Percentiles rank a stretch among this genome's conserved stretches.
phyloP scores from a whole-genome alignment of 2,797 vertebrate genomes.

The Trachurus trachurus region DNA sequence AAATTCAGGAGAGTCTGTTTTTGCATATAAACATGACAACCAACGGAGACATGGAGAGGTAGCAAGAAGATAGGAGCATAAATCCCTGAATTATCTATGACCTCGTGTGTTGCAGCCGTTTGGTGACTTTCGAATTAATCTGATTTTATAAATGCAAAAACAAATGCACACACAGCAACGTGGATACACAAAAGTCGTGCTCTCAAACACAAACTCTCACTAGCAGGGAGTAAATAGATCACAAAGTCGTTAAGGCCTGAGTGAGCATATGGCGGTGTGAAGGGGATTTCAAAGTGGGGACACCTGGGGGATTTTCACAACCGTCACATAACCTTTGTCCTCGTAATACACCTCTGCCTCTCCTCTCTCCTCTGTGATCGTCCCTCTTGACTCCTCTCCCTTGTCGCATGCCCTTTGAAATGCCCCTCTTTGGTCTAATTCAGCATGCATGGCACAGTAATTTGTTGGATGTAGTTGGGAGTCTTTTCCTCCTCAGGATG shows the following conservation, averaged over 20 bases:
- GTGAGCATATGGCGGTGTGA: constrained; percentile 54
- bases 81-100: constrained; percentile 35
- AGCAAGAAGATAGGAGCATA: background rate
- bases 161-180: background rate
- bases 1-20: constrained; percentile 41
- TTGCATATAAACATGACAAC: constrained; percentile 54
- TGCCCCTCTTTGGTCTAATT: constrained; percentile 61
- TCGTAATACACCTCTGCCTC: constrained; percentile 51
- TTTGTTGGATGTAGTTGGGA: constrained; percentile 40
- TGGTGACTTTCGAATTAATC: constrained; percentile 31
- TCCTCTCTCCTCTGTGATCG: constrained; percentile 45
- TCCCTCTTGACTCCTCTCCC: constrained; percentile 53
- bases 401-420: constrained; percentile 61
- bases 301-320: constrained; percentile 61
- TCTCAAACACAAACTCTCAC: constrained; percentile 20
- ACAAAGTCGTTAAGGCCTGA: constrained; percentile 46
- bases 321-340: constrained; percentile 60
- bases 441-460: constrained; percentile 61
- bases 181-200: background rate
- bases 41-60: constrained; percentile 23
- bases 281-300: constrained; percentile 53
- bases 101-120: constrained; percentile 7
- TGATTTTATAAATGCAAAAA: constrained; percentile 33
- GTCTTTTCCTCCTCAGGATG: constrained; percentile 27
- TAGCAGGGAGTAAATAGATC: constrained; percentile 42